Base-by-base conservation (phyloP, 2,797 vertebrate species). In the Podarcis siculus region DNA sequence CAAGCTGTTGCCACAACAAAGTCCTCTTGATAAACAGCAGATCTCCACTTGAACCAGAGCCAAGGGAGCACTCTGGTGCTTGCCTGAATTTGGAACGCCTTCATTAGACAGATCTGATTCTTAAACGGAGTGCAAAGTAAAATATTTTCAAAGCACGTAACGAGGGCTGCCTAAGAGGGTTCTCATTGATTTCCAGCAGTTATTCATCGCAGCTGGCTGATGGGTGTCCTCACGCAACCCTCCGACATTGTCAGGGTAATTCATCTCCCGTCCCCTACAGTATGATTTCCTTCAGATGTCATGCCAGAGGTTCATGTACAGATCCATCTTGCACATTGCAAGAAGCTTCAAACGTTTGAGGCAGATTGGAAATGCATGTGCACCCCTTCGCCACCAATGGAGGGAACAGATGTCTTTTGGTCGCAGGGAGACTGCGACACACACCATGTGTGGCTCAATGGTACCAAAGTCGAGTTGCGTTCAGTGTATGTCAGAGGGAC, bases 71-170 rank as follows among this genome's bases (percentile, higher is more conserved):
- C 13, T 84, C 27, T 25, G 25, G 13, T 42, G 0, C 25, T 91
- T 83, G 23, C 76, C 42, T 91, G 71, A 83, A 77, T 93, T 85
- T 86, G 15, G 23, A 91, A n/a, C 77, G 79, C 72, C 27, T 80
- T 87, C 69, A 42, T 78, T 90, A 55, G 6, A 80, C 39, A 81
- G 64, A 25, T 17, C 90, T 72, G 17, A 0, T 0, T 83, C 10
- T 81, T 89, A 86, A 76, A 76, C 19, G 13, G 23, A 58, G 4
- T 39, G 85, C 69, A 80, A 82, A 87, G 49, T 17, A 81, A 77
- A 91, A 75, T 15, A 86, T 8, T 13, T 73, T 90, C 58, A 77
- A 80, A 85, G 4, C 39, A 71, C 2, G 4, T 69, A 42, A 4
- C n/a, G 79, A 82, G 17, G 71, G 1, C 1, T 80, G 25, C 45